A percentile compares a stretch with the other conserved stretches of the same genome.
These are phyloP conservation scores for Agriopis aurantiaria DNA, from an alignment of 2,888 invertebrate species.

Conservation along the genomic window DNA sequence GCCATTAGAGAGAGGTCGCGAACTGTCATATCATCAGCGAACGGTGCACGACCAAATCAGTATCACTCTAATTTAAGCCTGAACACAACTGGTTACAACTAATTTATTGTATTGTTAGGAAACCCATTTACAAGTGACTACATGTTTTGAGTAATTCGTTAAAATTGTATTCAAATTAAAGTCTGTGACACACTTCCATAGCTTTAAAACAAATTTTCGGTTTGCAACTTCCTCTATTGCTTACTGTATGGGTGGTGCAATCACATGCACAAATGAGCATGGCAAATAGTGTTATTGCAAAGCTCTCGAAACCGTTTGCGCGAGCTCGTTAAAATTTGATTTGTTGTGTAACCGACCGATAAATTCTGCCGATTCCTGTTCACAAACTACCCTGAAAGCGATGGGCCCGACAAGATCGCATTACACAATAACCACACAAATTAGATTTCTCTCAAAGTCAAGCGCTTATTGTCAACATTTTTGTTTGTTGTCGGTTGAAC, in stretches of 20 bases:
- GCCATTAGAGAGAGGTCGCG: too few relatives aligned
- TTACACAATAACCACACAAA: slow-evolving; percentile 85
- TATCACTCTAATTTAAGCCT: too few relatives aligned
- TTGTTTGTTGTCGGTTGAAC: slow-evolving; percentile 79
- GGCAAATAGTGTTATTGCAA: slow-evolving; percentile 66
- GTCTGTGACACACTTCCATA: neutral
- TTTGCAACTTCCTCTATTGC: slow-evolving; percentile 59
- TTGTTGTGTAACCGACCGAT: slow-evolving; percentile 85
- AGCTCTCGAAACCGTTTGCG: slow-evolving; percentile 70
- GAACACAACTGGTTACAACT: too few relatives aligned
- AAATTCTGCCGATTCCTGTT: slow-evolving; percentile 73
- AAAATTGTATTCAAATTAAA: neutral
- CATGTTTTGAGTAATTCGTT: neutral
- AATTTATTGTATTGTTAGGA: neutral
- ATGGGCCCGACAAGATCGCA: slow-evolving; percentile 67
- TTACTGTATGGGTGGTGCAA: slow-evolving; percentile 70
- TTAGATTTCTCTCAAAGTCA: slow-evolving; percentile 86
- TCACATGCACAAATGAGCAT: slow-evolving; percentile 76
- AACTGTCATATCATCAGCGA: too few relatives aligned
- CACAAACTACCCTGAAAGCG: slow-evolving; percentile 68
- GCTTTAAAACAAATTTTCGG: neutral
- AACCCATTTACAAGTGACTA: neutral
- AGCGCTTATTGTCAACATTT: slow-evolving; percentile 80
- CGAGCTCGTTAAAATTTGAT: slow-evolving; percentile 84
- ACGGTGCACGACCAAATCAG: too few relatives aligned